phyloP scores from a whole-genome alignment of 2,888 invertebrate genomes.

The Thera obeliscata region DNA sequence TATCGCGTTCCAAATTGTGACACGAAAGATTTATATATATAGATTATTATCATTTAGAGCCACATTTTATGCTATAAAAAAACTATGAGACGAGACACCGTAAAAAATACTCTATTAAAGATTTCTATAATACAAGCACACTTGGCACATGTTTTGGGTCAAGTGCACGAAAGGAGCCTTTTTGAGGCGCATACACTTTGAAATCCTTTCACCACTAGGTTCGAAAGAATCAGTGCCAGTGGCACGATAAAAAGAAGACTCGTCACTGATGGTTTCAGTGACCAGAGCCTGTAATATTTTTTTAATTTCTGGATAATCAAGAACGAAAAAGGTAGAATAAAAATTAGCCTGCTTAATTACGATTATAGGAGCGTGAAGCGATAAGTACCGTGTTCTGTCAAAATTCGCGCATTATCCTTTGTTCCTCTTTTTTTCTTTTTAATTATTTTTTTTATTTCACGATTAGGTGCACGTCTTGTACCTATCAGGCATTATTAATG shows the following conservation, averaged over 20 bases:
- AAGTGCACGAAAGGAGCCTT: too few species aligned
- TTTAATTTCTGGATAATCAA: constrained; percentile 30
- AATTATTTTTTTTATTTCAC: constrained; percentile 28
- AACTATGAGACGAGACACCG: too few species aligned
- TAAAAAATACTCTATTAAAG: too few species aligned
- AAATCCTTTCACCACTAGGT: too few species aligned
- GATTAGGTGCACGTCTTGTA: constrained; percentile 44
- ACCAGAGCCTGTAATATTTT: constrained; percentile 17
- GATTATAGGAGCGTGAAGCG: constrained; percentile 43
- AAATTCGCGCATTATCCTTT: constrained; percentile 50
- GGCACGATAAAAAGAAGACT: too few species aligned
- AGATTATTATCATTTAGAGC: too few species aligned
- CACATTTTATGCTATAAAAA: neutral
- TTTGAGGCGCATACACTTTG: too few species aligned
- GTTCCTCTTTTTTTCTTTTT: constrained; percentile 36
- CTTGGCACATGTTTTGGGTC: too few species aligned
- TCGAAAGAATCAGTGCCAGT: too few species aligned
- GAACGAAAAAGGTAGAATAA: constrained; percentile 38
- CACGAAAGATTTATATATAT: too few species aligned
- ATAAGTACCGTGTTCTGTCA: constrained; percentile 41
- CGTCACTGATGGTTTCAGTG: neutral
- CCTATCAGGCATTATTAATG: constrained; percentile 73
- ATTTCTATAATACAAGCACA: too few species aligned
- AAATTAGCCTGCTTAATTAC: constrained; percentile 40
- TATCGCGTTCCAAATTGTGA: too few species aligned